Evolutionary conservation across 2,113 vertebrate species (phyloP).

Genomic region (Megaceryle torquata): DNA sequence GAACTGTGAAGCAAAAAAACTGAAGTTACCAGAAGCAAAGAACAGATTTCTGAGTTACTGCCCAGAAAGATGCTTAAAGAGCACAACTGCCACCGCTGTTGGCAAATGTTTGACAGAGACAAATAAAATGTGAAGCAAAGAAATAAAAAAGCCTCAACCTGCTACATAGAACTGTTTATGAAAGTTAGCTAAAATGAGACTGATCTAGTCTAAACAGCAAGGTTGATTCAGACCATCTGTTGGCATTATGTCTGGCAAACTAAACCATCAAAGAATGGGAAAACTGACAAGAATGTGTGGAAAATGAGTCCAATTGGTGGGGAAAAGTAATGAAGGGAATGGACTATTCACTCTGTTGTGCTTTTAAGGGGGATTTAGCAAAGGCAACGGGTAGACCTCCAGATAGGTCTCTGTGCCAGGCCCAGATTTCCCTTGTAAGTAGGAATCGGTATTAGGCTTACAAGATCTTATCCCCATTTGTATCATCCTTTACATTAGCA

Average conservation of each 20-base stretch:
- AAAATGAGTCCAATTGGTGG: constrained; percentile 30
- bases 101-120: background rate
- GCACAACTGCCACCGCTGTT: background rate
- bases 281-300: constrained; percentile 39
- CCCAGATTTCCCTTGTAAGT: background rate
- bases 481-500: background rate
- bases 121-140: background rate
- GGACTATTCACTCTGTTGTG: background rate
- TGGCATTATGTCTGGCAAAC: constrained; percentile 31
- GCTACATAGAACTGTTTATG: constrained; percentile 1
- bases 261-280: constrained; percentile 33
- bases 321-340: background rate
- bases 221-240: constrained; percentile 53
- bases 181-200: background rate
- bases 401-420: background rate
- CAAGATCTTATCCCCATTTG: background rate
- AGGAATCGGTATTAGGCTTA: fast-evolving
- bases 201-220: constrained; percentile 43
- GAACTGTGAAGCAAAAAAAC: background rate
- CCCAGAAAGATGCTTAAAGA: background rate
- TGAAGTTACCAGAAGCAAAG: background rate
- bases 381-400: background rate
- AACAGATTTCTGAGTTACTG: background rate
- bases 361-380: background rate
- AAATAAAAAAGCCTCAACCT: background rate